A percentile compares a stretch with the other conserved stretches of the same genome.
phyloP scores from a whole-genome alignment of 2,797 vertebrate genomes.

The Emys orbicularis region DNA sequence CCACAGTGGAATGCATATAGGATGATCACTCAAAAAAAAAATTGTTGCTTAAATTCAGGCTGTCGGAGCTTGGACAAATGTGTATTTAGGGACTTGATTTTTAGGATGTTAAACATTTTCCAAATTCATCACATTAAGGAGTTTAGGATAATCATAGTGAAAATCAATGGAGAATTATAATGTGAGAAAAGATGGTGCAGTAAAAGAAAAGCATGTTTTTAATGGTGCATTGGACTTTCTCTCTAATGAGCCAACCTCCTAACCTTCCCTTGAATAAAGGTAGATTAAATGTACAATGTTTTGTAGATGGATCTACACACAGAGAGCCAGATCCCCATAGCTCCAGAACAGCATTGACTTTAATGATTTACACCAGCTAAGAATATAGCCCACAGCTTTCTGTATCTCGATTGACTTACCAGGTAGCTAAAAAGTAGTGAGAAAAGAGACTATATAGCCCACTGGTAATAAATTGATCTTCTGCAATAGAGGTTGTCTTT shows the following conservation, averaged over 20 bases:
- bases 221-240: background rate
- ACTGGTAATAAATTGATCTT: background rate
- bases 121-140: background rate
- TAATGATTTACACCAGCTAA: background rate
- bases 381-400: background rate
- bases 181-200: background rate
- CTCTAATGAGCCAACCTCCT: background rate
- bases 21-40: background rate
- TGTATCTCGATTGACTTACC: background rate
- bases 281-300: accelerated
- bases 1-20: too few relatives aligned
- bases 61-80: conserved; percentile 3
- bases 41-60: conserved; percentile 29
- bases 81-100: accelerated
- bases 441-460: background rate
- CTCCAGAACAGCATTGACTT: background rate
- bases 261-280: background rate
- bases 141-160: background rate
- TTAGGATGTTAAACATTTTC: background rate
- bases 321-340: background rate
- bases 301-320: background rate
- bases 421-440: background rate
- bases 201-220: background rate
- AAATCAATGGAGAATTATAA: background rate
- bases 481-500: background rate